These are phyloP conservation scores for Aldrovandia affinis DNA, from an alignment of 2,797 vertebrate species.

Conservation along the genomic window DNA sequence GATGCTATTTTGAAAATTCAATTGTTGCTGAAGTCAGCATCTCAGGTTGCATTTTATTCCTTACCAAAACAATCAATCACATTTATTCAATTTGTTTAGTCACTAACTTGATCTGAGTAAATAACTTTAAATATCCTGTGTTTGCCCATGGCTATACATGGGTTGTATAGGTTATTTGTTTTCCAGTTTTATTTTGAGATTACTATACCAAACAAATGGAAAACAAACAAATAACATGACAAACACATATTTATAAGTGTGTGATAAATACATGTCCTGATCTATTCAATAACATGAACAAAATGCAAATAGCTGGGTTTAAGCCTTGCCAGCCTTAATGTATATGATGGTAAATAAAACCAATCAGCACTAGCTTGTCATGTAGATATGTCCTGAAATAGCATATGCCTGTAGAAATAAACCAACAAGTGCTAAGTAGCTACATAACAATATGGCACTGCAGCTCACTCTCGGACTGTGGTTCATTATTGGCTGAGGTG, in stretches of 20 bases:
- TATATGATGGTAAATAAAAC: background rate
- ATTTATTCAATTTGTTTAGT: slow-evolving; percentile 56
- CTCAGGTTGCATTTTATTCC: slow-evolving; percentile 60
- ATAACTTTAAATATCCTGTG: slow-evolving; percentile 44
- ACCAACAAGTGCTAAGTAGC: background rate
- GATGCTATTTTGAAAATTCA: slow-evolving; percentile 62
- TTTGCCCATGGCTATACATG: slow-evolving; percentile 9
- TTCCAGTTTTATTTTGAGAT: background rate
- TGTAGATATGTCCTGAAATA: background rate
- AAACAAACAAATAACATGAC: background rate
- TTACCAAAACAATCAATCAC: slow-evolving; percentile 47
- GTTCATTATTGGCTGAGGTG: background rate
- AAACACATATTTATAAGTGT: background rate
- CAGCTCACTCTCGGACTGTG: background rate
- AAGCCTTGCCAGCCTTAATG: background rate
- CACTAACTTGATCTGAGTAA: slow-evolving; percentile 46
- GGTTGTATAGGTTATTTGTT: background rate
- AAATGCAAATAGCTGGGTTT: background rate
- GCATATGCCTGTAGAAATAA: background rate
- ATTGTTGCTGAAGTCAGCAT: slow-evolving; percentile 57
- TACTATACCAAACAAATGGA: background rate
- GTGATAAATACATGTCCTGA: background rate
- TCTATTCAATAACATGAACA: background rate
- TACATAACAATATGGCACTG: background rate
- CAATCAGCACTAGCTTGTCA: background rate